Evolutionary conservation across 1,140 invertebrate genomes (phyloP).

Genomic region (Bombus sibiricus): DNA sequence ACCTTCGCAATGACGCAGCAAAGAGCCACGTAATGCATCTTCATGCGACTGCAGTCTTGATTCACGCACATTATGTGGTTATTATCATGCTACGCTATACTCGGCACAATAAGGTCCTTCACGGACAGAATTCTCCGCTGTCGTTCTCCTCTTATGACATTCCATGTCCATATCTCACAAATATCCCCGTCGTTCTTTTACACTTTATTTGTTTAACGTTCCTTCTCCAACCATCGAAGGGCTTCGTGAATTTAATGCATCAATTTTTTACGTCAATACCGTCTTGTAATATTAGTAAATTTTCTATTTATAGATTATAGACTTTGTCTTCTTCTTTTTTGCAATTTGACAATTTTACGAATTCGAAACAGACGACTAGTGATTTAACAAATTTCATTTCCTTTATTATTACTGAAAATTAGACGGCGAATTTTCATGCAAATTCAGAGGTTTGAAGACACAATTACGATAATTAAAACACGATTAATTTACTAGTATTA

Average conservation of each 20-base stretch:
- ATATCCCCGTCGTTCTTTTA: background rate
- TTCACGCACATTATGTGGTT: constrained; percentile 25
- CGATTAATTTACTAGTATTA: no score
- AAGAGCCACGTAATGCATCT: constrained; percentile 27
- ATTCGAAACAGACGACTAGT: no score
- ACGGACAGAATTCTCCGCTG: background rate
- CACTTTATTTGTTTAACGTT: background rate
- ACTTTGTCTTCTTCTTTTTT: background rate
- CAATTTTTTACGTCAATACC: no score
- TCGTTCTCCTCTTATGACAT: background rate
- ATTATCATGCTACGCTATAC: constrained; percentile 29
- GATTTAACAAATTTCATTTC: no score
- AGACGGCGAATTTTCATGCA: no score
- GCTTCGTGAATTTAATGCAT: background rate
- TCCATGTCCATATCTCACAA: background rate
- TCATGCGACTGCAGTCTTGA: constrained; percentile 27
- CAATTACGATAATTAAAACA: no score
- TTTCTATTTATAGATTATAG: background rate
- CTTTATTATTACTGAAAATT: no score
- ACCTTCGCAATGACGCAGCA: background rate
- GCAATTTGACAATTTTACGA: no score
- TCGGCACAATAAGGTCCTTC: constrained; percentile 16
- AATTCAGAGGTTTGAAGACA: no score
- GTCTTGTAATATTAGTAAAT: no score
- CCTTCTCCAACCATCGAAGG: background rate